Conservation (phyloP, 92 coral and sea anemone genomes). For the Porites lobata region DNA sequence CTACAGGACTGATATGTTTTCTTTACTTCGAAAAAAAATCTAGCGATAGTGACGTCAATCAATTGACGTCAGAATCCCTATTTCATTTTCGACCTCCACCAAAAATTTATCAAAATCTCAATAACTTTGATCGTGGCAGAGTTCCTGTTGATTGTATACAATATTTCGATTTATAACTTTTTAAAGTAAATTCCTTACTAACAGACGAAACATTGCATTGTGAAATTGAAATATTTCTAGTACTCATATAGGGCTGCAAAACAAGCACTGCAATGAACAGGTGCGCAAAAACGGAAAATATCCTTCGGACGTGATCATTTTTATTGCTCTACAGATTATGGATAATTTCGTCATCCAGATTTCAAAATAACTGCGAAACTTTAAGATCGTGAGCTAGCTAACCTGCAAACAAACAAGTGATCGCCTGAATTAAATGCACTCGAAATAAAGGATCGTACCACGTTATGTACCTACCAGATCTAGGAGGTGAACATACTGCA, state of each 20-base stretch:
- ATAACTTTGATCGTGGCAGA: neutral
- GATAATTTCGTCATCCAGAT: no score
- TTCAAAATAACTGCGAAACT: no score
- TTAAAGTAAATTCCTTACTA: no score
- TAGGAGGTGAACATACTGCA: conserved; percentile 91
- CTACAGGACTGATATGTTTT: no score
- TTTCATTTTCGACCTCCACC: neutral
- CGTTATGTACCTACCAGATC: conserved; percentile 79
- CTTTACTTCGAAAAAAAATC: no score
- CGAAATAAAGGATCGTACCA: neutral
- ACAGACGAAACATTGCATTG: no score
- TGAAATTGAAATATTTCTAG: no score
- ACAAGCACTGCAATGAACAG: no score
- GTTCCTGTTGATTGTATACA: neutral
- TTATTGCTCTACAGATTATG: no score
- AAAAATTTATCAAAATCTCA: neutral
- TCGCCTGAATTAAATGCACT: neutral
- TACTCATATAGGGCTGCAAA: no score
- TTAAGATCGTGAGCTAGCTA: neutral
- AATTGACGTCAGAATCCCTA: neutral
- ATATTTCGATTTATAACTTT: neutral
- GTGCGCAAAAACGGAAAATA: no score
- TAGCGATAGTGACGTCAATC: neutral
- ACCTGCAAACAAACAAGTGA: neutral
- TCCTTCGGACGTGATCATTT: no score